Conservation (phyloP, 2,797 vertebrate genomes). For the Poecilia gillii region DNA sequence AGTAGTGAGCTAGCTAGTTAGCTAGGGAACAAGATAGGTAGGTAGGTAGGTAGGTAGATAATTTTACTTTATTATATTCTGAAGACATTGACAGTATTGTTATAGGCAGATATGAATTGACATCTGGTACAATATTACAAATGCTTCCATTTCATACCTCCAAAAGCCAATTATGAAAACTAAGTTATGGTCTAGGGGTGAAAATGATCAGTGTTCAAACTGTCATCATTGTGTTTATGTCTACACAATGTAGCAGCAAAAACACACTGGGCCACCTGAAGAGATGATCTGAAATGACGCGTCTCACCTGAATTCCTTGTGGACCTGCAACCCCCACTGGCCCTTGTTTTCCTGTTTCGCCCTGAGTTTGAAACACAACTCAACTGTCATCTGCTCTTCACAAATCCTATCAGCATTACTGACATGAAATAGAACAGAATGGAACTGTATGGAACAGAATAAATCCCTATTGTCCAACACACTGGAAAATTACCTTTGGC, state of each 20-base stretch:
- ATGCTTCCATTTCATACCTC: neutral
- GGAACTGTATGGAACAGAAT: neutral
- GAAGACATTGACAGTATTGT: too few relatives aligned
- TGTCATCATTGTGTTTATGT: neutral
- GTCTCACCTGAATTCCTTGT: conserved; percentile 75
- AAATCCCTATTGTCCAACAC: neutral
- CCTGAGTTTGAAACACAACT: conserved; percentile 57
- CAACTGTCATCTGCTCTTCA: neutral
- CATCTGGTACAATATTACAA: neutral
- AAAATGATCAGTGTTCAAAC: neutral
- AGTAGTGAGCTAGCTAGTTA: too few relatives aligned
- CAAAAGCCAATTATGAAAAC: neutral
- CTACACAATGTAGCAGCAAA: neutral
- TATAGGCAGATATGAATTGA: neutral
- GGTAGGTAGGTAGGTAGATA: too few relatives aligned
- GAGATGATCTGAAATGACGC: neutral
- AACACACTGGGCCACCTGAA: neutral
- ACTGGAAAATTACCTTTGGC: neutral
- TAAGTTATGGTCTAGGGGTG: neutral
- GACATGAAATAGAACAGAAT: neutral
- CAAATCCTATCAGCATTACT: neutral
- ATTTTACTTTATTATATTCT: too few relatives aligned
- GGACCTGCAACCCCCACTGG: conserved; percentile 74
- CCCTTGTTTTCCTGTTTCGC: conserved; percentile 82
- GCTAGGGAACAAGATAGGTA: too few relatives aligned